Percentiles rank a stretch among this genome's conserved stretches.
Conservation (phyloP, 2,113 vertebrate species). For the Pangasianodon hypophthalmus region DNA sequence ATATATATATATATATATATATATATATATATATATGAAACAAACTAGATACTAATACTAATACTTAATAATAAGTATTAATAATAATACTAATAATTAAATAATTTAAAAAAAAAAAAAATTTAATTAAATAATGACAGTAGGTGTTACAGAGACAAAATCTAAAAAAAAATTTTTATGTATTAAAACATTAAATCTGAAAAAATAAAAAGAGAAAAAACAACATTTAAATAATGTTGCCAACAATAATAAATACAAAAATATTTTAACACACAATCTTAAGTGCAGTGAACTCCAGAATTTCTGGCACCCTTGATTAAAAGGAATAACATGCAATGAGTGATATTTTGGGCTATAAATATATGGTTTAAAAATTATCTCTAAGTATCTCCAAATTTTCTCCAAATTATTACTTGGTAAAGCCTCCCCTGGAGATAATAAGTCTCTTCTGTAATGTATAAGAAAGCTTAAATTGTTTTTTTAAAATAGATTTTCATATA, state of each 20-base stretch:
- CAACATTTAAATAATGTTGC: neutral
- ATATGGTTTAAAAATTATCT: neutral
- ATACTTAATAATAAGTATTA: too few species aligned
- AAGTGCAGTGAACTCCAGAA: neutral
- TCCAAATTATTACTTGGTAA: neutral
- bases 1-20: too few species aligned
- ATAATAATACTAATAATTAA: too few species aligned
- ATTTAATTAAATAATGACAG: too few species aligned
- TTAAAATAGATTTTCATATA: neutral
- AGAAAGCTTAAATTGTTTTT: neutral
- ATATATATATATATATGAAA: too few species aligned
- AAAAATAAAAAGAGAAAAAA: too few species aligned
- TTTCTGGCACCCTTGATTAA: neutral
- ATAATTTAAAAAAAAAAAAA: too few species aligned
- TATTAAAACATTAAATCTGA: neutral
- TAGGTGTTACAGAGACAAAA: too few species aligned
- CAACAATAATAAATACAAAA: neutral
- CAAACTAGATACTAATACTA: too few species aligned
- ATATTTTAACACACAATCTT: neutral
- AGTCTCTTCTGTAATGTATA: neutral
- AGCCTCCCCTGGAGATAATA: neutral
- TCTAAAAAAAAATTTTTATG: too few species aligned
- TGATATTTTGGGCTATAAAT: neutral
- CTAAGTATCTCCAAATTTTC: too few species aligned
- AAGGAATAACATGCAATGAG: neutral